phyloP scores from a whole-genome alignment of 2,888 invertebrate genomes.

The Tenthredo distinguenda region DNA sequence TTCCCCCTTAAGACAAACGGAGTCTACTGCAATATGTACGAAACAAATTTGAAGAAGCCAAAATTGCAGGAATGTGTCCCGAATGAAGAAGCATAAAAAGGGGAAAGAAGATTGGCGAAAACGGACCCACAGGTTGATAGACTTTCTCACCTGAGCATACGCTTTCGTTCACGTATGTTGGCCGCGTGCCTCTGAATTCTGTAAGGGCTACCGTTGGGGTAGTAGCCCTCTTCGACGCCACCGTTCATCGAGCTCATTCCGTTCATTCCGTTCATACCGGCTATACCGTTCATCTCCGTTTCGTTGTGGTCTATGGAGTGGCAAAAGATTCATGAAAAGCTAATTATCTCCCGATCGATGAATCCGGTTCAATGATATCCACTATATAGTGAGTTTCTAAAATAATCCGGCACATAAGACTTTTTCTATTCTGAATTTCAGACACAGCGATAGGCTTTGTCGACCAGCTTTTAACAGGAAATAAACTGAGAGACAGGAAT shows the following conservation, averaged over 20 bases:
- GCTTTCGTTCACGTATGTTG: constrained; percentile 97
- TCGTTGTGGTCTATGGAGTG: constrained; percentile 70
- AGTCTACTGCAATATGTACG: not conserved
- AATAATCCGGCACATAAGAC: not conserved
- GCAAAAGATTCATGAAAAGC: not conserved
- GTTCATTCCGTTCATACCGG: constrained; percentile 38
- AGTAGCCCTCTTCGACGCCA: constrained; percentile 79
- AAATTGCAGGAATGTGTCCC: not conserved
- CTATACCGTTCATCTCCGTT: constrained; percentile 63
- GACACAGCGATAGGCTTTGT: not conserved
- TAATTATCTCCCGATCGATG: not conserved
- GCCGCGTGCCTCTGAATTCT: constrained; percentile 95
- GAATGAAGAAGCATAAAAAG: not conserved
- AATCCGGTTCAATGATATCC: not conserved
- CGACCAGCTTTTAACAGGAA: not conserved
- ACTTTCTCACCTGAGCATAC: constrained; percentile 94
- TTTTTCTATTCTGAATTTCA: not conserved
- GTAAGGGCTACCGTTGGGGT: constrained; percentile 88
- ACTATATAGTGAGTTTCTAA: too few relatives aligned
- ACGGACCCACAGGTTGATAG: not conserved
- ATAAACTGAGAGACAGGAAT: not conserved
- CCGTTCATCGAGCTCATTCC: constrained; percentile 68
- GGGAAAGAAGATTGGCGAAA: not conserved
- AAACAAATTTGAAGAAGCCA: not conserved
- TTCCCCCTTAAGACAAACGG: not conserved